phyloP scores from a whole-genome alignment of 2,888 invertebrate species.

The Diploptera punctata region DNA sequence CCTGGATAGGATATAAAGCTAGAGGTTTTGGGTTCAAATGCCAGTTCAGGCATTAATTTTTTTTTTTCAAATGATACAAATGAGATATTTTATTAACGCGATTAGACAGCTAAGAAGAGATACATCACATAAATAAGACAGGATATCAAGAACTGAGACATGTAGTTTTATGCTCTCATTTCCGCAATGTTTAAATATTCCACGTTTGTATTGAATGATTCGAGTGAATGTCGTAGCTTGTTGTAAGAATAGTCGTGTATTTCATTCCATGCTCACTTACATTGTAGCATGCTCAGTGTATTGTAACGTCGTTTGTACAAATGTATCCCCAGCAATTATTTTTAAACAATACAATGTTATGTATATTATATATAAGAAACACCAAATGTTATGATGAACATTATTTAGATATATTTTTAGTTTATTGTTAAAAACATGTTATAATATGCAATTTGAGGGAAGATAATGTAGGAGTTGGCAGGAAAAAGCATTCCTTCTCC shows the following conservation, averaged over 20 bases:
- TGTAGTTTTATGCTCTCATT: too few species aligned
- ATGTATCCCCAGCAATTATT: constrained; percentile 20
- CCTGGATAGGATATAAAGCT: too few species aligned
- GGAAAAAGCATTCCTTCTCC: background rate
- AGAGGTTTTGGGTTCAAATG: too few species aligned
- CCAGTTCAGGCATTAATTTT: too few species aligned
- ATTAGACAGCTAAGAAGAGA: too few species aligned
- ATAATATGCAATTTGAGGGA: background rate
- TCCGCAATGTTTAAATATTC: too few species aligned
- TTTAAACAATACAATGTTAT: constrained; percentile 18
- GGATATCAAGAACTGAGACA: too few species aligned
- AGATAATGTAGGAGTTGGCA: background rate
- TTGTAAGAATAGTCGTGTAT: background rate
- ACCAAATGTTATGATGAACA: constrained; percentile 19
- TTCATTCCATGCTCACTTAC: constrained; percentile 15
- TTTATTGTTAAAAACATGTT: background rate
- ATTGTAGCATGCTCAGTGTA: constrained; percentile 8
- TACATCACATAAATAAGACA: too few species aligned
- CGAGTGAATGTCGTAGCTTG: background rate
- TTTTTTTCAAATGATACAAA: too few species aligned
- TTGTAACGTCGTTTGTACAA: constrained; percentile 19
- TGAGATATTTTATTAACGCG: too few species aligned
- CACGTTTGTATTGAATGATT: background rate
- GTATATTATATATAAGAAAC: too few species aligned
- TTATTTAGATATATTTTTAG: constrained; percentile 26